Base-by-base conservation (phyloP, 2,797 vertebrate genomes). In the Sphenopsis melanotis region DNA sequence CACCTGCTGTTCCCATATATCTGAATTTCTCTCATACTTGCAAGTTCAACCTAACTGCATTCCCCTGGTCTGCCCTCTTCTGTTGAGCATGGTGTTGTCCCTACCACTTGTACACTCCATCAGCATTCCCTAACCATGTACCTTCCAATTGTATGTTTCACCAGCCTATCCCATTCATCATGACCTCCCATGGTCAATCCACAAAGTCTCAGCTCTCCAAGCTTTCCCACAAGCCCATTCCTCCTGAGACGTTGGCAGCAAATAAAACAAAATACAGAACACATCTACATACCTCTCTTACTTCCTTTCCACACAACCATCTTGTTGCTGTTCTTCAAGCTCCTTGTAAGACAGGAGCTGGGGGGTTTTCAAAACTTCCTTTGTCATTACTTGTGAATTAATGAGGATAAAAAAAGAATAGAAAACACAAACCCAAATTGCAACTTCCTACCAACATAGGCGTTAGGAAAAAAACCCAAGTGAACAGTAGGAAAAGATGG, bases 361-460 rank as follows among this genome's bases (percentile, higher is more conserved):
- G 3, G 46, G 12, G 2, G 9, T 5, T 5, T 47, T 21, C 8
- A 26, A 85, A 83, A 66, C 3, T 30, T 77, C 9, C 23, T 37
- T 30, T 24, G 3, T 6, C 19, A 1, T 37, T 83, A 55, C 12
- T 71, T 65, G 10, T 19, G 19, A 79, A 77, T n/a, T 37, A 84
- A 49, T 2, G 4, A 59, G 22, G 88, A 63, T 2, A 16, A 52
- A 78, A 61, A 68, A 34, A 12, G 2, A 64, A 57, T 5, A 36
- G 75, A 42, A 27, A 32, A 1, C 23, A 36, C 0, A 2, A 78
- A 42, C 7, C 1, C 12, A 53, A 76, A 55, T 1, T 1, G 0
- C 11, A 52, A 63, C 11, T 34, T 52, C 44, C 47, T 46, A 47
- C 10, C 23, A 34, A 50, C 11, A 30, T 1, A 13, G 17, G 20